phyloP scores from a whole-genome alignment of 2,888 invertebrate genomes.

The Isotomurus palustris region DNA sequence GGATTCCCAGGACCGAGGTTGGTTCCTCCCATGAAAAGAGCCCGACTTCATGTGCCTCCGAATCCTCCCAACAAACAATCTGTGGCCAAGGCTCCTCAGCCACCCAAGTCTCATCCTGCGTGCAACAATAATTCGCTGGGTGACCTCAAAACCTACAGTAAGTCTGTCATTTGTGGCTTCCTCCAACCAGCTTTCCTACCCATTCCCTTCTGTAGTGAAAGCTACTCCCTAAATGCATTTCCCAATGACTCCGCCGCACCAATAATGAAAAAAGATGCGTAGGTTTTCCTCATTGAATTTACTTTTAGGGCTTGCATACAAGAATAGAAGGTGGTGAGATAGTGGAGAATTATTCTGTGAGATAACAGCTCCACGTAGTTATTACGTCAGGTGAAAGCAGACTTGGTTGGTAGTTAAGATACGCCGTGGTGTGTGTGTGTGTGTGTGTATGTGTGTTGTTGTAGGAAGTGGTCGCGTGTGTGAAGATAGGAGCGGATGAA shows the following conservation, averaged over 20 bases:
- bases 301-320: no score
- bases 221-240: no score
- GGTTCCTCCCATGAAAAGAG: constrained; percentile 60
- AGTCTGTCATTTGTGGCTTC: constrained; percentile 49
- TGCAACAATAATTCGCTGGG: constrained; percentile 51
- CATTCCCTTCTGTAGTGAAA: no score
- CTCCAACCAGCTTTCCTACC: no score
- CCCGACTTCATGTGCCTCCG: constrained; percentile 57
- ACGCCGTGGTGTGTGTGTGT: background rate
- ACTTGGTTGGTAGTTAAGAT: no score
- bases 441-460: background rate
- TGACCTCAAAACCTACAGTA: constrained; percentile 64
- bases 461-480: constrained; percentile 1
- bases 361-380: no score
- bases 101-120: constrained; percentile 50
- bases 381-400: no score
- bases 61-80: constrained; percentile 32
- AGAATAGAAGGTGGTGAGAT: no score
- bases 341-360: no score
- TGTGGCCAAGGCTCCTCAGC: constrained; percentile 37
- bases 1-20: constrained; percentile 57
- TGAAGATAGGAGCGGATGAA: background rate
- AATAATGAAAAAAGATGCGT: no score
- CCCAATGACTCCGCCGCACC: no score
- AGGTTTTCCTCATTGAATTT: no score